Percentiles rank a stretch among this genome's conserved stretches.
Conservation (phyloP, 2,113 vertebrate species). For the Dicentrarchus labrax region DNA sequence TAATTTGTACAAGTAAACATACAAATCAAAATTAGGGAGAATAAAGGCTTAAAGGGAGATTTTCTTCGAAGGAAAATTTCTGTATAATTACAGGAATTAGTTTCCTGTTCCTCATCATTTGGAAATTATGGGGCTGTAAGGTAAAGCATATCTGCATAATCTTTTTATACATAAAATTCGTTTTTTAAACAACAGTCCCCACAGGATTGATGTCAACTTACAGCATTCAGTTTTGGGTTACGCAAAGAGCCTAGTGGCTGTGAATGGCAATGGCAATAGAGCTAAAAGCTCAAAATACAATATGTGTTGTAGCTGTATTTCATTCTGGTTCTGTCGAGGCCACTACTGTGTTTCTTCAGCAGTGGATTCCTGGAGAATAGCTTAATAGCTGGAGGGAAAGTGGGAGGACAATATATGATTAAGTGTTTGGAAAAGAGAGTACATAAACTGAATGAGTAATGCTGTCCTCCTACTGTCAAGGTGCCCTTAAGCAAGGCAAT, state of each 20-base stretch:
- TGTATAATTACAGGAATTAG: not conserved
- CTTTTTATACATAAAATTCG: too few relatives aligned
- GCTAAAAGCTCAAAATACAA: not conserved
- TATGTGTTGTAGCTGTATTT: slow-evolving; percentile 19
- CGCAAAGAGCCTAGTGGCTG: not conserved
- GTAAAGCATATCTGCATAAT: too few relatives aligned
- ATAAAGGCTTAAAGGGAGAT: not conserved
- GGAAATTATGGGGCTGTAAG: too few relatives aligned
- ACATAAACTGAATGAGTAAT: slow-evolving; percentile 46
- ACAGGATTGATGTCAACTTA: not conserved
- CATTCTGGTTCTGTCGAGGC: not conserved
- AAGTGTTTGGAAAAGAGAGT: slow-evolving; percentile 49
- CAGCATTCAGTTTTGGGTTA: not conserved
- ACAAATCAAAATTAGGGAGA: too few relatives aligned
- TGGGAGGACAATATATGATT: slow-evolving; percentile 62
- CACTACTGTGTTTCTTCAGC: not conserved
- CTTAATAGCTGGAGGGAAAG: slow-evolving; percentile 36
- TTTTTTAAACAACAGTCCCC: not conserved
- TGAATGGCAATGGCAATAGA: not conserved
- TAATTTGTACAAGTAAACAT: too few relatives aligned
- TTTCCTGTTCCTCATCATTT: too few relatives aligned
- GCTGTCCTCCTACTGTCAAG: slow-evolving; percentile 56
- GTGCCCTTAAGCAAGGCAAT: slow-evolving; percentile 65
- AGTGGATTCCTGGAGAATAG: slow-evolving; percentile 6
- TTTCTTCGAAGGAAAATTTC: not conserved